A percentile compares a stretch with the other conserved stretches of the same genome.
Evolutionary conservation across 2,113 vertebrate species (phyloP).

Genomic region (Mirza zaza): DNA sequence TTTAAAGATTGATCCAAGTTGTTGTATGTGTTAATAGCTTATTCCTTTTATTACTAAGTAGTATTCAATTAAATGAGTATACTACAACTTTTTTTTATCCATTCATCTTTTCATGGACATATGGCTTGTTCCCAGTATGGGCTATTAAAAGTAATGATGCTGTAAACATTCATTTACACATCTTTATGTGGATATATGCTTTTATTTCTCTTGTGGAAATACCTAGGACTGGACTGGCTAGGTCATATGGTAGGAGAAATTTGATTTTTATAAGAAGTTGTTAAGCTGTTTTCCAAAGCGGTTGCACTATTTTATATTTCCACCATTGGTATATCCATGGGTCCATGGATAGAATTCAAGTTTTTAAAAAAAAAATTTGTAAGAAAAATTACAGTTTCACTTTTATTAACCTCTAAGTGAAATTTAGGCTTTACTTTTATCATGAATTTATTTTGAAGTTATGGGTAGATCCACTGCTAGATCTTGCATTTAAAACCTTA

Average conservation of each 20-base stretch:
- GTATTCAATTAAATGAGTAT: background rate
- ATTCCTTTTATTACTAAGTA: conserved; percentile 1
- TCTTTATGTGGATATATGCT: background rate
- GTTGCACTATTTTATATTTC: background rate
- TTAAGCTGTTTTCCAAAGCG: background rate
- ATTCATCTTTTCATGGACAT: conserved; percentile 5
- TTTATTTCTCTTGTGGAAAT: background rate
- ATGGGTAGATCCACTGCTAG: background rate
- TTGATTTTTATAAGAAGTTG: conserved; percentile 25
- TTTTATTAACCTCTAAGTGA: conserved; percentile 3
- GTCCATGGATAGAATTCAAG: background rate
- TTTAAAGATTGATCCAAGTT: conserved; percentile 7
- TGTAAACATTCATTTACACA: background rate
- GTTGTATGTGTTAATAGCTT: background rate
- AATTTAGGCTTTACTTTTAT: background rate
- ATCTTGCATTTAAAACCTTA: background rate
- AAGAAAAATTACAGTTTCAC: conserved; percentile 10
- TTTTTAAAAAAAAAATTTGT: background rate
- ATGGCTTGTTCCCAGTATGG: background rate
- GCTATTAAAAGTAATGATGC: background rate
- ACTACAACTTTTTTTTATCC: background rate
- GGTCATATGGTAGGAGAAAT: background rate
- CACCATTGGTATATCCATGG: background rate
- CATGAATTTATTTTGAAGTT: background rate
- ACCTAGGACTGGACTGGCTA: background rate